These are phyloP conservation scores for Lycodopsis pacificus DNA, from an alignment of 2,797 vertebrate species.

Conservation along the genomic window DNA sequence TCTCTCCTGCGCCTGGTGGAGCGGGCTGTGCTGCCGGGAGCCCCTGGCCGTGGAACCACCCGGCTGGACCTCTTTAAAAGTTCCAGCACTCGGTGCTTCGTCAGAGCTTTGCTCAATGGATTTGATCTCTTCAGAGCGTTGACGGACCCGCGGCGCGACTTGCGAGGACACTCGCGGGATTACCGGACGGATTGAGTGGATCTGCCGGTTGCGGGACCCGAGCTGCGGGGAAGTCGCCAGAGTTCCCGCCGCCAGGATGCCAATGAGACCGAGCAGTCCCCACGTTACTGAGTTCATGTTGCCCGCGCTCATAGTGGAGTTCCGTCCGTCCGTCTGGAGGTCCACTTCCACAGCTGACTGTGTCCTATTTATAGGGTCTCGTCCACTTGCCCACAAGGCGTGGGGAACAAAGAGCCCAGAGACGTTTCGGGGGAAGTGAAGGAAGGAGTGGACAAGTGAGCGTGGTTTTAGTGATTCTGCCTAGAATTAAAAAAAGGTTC, in stretches of 20 bases:
- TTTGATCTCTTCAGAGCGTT: slow-evolving; percentile 33
- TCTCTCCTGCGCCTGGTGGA: slow-evolving; percentile 10
- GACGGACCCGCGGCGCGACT: slow-evolving; percentile 1
- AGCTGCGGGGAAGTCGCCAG: slow-evolving; percentile 66
- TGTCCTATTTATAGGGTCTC: slow-evolving; percentile 56
- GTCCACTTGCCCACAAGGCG: slow-evolving; percentile 45
- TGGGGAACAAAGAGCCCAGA: slow-evolving; percentile 46
- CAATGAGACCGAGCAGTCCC: slow-evolving; percentile 52
- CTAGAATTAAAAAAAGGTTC: neutral
- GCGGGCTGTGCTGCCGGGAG: slow-evolving; percentile 14
- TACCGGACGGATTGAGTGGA: slow-evolving; percentile 30
- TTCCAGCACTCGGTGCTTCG: slow-evolving; percentile 26
- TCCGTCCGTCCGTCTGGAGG: neutral
- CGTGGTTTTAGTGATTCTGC: neutral
- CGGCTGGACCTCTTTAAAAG: slow-evolving; percentile 25
- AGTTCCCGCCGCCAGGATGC: slow-evolving; percentile 56
- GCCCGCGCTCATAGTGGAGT: neutral
- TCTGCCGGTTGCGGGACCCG: slow-evolving; percentile 56
- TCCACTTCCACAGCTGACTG: neutral
- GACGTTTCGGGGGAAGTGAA: neutral
- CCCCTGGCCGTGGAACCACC: neutral
- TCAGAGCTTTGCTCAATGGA: slow-evolving; percentile 52
- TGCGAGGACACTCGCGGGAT: slow-evolving; percentile 29
- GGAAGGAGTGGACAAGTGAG: slow-evolving; percentile 11
- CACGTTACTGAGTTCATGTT: slow-evolving; percentile 68